phyloP scores from a whole-genome alignment of 1,140 invertebrate species.

The Antheraea pernyi region DNA sequence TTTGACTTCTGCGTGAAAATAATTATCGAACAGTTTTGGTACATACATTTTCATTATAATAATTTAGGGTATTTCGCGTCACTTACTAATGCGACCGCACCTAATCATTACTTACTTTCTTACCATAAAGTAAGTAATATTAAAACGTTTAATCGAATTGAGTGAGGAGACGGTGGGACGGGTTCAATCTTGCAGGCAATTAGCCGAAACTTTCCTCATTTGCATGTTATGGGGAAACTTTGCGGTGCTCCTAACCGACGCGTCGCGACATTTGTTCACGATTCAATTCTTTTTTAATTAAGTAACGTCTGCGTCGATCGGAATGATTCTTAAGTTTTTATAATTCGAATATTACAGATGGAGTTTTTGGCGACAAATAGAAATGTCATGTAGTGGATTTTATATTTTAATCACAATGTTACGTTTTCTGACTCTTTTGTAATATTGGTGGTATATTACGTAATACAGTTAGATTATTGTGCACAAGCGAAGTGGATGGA shows the following conservation, averaged over 20 bases:
- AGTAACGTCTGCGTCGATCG: background rate
- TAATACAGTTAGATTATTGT: too few species aligned
- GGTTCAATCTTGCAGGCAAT: constrained; percentile 40
- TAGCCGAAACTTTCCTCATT: constrained; percentile 54
- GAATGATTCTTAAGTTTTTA: background rate
- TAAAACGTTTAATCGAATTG: constrained; percentile 29
- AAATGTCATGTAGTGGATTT: too few species aligned
- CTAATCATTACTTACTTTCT: background rate
- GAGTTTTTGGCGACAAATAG: too few species aligned
- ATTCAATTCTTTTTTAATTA: constrained; percentile 3
- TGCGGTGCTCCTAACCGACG: constrained; percentile 21
- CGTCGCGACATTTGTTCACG: constrained; percentile 4
- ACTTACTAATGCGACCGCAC: background rate
- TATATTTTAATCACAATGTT: too few species aligned
- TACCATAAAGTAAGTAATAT: background rate
- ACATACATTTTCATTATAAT: too few species aligned
- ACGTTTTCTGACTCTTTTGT: too few species aligned
- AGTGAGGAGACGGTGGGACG: constrained; percentile 13
- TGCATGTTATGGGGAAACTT: constrained; percentile 61
- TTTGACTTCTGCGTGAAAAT: too few species aligned
- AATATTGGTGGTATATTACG: too few species aligned
- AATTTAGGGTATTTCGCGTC: too few species aligned
- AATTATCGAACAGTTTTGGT: too few species aligned
- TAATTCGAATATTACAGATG: too few species aligned
- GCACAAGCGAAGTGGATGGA: too few species aligned